These are phyloP conservation scores for Pseudococcus longispinus DNA, from an alignment of 2,888 invertebrate genomes.

Conservation along the genomic window DNA sequence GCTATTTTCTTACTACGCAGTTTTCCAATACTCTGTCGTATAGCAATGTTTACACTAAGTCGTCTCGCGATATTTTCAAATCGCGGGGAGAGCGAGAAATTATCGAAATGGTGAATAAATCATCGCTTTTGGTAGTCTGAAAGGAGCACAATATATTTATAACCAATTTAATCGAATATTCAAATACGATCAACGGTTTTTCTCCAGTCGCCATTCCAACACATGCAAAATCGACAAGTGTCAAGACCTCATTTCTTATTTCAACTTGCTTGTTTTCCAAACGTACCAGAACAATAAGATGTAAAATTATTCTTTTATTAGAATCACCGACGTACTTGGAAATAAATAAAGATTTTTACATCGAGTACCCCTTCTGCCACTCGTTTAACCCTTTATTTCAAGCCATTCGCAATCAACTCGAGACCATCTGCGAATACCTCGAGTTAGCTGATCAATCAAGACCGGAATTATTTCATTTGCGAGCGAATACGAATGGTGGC, in stretches of 20 bases:
- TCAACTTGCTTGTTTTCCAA: background rate
- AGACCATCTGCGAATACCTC: background rate
- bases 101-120: too few species aligned
- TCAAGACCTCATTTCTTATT: background rate
- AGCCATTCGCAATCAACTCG: background rate
- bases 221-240: background rate
- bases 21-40: background rate
- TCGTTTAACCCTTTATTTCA: background rate
- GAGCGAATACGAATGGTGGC: background rate
- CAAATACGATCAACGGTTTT: background rate
- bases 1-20: constrained; percentile 48
- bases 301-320: constrained; percentile 4
- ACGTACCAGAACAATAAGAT: background rate
- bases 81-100: too few species aligned
- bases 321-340: background rate
- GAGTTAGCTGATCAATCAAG: background rate
- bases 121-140: too few species aligned
- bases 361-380: background rate
- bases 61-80: too few species aligned
- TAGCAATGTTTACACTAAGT: too few species aligned
- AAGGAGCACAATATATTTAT: background rate
- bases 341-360: background rate
- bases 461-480: background rate
- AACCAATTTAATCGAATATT: background rate
- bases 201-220: background rate